A percentile compares a stretch with the other conserved stretches of the same genome.
These are phyloP conservation scores for Hyperopisus bebe DNA, from an alignment of 2,113 vertebrate genomes.

Conservation along the genomic window DNA sequence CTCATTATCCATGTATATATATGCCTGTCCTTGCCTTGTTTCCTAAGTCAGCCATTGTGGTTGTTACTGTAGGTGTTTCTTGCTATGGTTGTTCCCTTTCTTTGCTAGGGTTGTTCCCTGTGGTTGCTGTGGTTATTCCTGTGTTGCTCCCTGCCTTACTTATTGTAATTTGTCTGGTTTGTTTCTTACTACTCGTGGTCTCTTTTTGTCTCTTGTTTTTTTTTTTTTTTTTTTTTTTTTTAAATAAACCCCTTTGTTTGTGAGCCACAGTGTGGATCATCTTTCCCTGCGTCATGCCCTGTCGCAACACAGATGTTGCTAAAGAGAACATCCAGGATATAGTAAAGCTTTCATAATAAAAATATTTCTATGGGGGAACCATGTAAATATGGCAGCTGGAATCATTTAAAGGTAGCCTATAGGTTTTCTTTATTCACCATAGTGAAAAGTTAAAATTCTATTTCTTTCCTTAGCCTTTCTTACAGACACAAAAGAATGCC, in stretches of 20 bases:
- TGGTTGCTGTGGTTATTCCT: background rate
- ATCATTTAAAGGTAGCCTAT: background rate
- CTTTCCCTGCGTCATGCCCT: background rate
- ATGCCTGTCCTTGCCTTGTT: background rate
- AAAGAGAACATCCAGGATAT: background rate
- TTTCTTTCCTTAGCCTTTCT: background rate
- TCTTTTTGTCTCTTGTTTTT: background rate
- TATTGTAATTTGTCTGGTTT: background rate
- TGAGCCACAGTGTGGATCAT: background rate
- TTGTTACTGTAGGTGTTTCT: background rate
- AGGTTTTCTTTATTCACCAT: background rate
- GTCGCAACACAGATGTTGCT: background rate
- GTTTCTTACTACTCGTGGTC: background rate
- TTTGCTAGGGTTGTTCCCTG: too few relatives aligned
- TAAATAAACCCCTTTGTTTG: background rate
- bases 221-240: background rate
- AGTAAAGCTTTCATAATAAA: background rate
- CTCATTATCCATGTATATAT: background rate
- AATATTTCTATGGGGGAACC: background rate
- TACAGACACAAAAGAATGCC: background rate
- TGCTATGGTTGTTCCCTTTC: background rate
- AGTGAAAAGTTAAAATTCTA: background rate
- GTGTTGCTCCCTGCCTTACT: background rate
- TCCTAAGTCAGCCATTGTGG: too few relatives aligned
- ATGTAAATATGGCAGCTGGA: background rate